phyloP scores from a whole-genome alignment of 37 sponge, comb jelly and placozoan genomes.

The Aphrocallistes beatrix region DNA sequence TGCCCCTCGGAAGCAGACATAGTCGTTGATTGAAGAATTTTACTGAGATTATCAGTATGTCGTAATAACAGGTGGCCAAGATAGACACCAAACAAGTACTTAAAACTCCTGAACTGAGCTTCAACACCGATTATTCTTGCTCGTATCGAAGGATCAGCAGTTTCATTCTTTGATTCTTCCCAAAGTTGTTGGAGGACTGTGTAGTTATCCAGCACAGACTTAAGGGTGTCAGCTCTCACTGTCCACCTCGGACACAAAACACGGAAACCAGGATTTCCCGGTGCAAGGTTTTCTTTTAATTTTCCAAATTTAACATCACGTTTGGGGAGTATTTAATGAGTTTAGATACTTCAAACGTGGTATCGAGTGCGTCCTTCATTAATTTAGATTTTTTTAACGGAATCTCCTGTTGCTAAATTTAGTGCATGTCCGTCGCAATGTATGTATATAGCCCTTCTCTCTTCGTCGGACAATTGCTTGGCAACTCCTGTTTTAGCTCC shows the following conservation, averaged over 20 bases:
- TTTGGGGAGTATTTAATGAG: conserved; percentile 52
- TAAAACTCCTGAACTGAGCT: background rate
- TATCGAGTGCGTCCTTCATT: conserved; percentile 40
- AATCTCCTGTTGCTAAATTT: conserved; percentile 41
- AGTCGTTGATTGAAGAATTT: background rate
- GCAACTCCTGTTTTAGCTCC: conserved; percentile 20
- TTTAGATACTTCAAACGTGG: conserved; percentile 46
- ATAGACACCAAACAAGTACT: background rate
- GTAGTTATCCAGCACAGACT: conserved; percentile 23
- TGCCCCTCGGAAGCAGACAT: background rate
- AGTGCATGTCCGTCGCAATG: conserved; percentile 36
- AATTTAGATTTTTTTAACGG: conserved; percentile 36
- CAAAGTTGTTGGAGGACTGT: conserved; percentile 14
- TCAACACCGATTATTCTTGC: background rate
- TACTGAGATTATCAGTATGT: background rate
- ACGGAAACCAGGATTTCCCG: conserved; percentile 22
- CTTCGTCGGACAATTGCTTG: conserved; percentile 8
- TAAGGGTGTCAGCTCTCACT: background rate
- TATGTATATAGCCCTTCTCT: conserved; percentile 18
- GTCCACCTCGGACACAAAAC: conserved; percentile 22
- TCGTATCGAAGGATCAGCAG: conserved; percentile 5
- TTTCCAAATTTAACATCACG: conserved; percentile 33
- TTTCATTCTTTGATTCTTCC: conserved; percentile 1
- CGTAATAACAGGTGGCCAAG: background rate
- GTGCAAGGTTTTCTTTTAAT: conserved; percentile 26